Conservation (phyloP, 2,888 invertebrate genomes). For the Drosophila quinaria region DNA sequence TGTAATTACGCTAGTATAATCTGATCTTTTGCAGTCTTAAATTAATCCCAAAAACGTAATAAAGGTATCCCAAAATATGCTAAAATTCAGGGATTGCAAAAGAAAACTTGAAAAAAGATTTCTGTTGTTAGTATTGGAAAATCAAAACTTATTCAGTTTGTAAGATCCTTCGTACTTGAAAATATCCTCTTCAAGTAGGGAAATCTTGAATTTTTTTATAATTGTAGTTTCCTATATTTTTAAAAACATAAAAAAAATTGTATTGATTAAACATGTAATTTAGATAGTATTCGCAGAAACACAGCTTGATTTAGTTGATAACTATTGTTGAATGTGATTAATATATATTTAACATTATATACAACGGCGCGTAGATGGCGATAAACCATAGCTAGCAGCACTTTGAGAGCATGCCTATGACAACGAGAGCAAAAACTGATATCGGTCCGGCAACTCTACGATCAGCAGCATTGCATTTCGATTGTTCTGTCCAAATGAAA, state of each 20-base stretch:
- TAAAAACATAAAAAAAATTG: not conserved
- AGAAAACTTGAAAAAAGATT: too few species aligned
- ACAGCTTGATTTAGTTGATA: not conserved
- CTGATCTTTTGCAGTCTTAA: too few species aligned
- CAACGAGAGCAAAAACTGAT: not conserved
- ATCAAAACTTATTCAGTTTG: too few species aligned
- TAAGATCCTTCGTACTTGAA: too few species aligned
- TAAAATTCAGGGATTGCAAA: too few species aligned
- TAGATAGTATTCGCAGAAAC: not conserved
- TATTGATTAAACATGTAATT: not conserved
- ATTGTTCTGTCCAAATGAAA: slow-evolving; percentile 25
- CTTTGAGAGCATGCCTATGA: not conserved
- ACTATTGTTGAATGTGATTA: not conserved
- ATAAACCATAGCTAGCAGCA: not conserved
- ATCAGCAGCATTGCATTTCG: not conserved
- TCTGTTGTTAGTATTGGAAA: too few species aligned
- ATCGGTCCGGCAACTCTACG: not conserved
- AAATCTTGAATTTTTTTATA: too few species aligned
- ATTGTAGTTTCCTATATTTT: not conserved
- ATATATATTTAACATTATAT: not conserved
- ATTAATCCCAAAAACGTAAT: too few species aligned
- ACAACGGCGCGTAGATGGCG: not conserved
- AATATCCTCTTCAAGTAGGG: too few species aligned
- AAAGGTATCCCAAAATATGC: too few species aligned
- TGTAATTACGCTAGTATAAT: too few species aligned